Conservation (phyloP, 2,797 vertebrate genomes). For the Cyprinodon diabolis region DNA sequence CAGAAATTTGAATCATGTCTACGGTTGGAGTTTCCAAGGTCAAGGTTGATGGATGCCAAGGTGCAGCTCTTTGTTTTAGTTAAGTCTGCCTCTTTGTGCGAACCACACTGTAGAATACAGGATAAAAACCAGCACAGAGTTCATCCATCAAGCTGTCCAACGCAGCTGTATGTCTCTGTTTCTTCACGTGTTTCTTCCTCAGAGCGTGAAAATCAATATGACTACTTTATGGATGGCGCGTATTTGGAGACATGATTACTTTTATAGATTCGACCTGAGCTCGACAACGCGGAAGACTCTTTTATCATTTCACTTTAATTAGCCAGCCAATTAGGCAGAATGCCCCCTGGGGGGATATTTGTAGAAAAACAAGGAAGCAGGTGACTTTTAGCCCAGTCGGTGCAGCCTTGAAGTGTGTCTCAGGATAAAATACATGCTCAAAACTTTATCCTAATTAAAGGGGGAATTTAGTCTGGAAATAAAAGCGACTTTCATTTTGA, state of each 20-base stretch:
- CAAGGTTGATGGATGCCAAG: constrained; percentile 10
- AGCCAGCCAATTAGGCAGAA: constrained; percentile 71
- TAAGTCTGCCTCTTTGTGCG: background rate
- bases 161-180: background rate
- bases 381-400: constrained; percentile 40
- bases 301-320: constrained; percentile 73
- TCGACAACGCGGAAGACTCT: constrained; percentile 36
- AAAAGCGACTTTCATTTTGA: constrained; percentile 1
- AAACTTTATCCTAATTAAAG: constrained; percentile 51
- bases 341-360: constrained; percentile 35
- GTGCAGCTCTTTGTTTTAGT: background rate
- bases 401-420: constrained; percentile 48
- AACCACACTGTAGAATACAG: background rate
- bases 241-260: constrained; percentile 64
- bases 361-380: constrained; percentile 41
- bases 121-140: constrained; percentile 17
- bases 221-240: constrained; percentile 52
- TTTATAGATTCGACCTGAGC: constrained; percentile 63
- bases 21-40: constrained; percentile 25
- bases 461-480: constrained; percentile 28
- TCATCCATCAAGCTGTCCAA: constrained; percentile 44
- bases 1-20: constrained; percentile 8
- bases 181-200: constrained; percentile 34
- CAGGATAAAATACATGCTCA: constrained; percentile 37
- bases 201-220: constrained; percentile 53